Evolutionary conservation across 64 coral and sea anemone genomes (phyloP).

Genomic region (Pachyseris speciosa): DNA sequence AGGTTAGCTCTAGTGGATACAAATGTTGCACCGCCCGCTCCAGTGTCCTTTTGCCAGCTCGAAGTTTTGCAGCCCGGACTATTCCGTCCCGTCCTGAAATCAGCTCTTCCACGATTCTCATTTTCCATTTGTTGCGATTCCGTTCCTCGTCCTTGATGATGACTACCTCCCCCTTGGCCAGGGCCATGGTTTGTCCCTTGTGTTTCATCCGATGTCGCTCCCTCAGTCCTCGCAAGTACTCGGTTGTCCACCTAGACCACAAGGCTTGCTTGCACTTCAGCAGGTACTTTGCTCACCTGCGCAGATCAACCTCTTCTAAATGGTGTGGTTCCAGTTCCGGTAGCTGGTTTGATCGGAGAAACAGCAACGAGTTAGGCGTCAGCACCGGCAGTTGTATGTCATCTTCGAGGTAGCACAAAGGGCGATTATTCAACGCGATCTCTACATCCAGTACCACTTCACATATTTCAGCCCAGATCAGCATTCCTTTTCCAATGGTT

Average conservation of each 20-base stretch:
- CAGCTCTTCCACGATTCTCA: not conserved
- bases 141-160: slow-evolving; percentile 4
- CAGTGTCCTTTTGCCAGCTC: no score
- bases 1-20: no score
- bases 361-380: no score
- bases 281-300: not conserved
- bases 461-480: not conserved
- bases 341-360: no score
- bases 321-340: not conserved
- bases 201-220: not conserved
- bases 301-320: not conserved
- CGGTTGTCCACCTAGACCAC: not conserved
- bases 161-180: not conserved
- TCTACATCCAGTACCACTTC: slow-evolving; percentile 37
- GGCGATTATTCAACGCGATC: slow-evolving; percentile 11
- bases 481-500: not conserved
- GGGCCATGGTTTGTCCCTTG: not conserved
- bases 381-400: no score
- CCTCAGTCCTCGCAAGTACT: slow-evolving; percentile 4
- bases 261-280: not conserved
- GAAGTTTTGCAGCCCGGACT: not conserved
- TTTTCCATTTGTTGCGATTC: slow-evolving; percentile 34
- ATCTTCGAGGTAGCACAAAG: slow-evolving; percentile 25
- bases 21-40: no score
- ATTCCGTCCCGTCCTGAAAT: slow-evolving; percentile 13